A percentile compares a stretch with the other conserved stretches of the same genome.
phyloP scores from a whole-genome alignment of 2,888 invertebrate species.

The Noctuana brunneofusca region DNA sequence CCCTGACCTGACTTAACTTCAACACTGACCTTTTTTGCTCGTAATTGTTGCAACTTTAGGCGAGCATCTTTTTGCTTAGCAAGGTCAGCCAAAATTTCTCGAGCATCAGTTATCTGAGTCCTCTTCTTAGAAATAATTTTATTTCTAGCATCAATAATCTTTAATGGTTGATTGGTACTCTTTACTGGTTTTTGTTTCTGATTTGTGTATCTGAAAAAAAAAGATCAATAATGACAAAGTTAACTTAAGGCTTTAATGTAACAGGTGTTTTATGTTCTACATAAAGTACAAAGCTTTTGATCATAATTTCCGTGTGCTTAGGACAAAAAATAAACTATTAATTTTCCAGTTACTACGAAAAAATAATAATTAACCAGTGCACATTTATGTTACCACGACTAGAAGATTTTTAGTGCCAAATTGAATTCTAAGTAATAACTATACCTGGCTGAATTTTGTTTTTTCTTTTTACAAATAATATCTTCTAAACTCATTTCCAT shows the following conservation, averaged over 20 bases:
- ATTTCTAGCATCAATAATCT: slow-evolving; percentile 86
- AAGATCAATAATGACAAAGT: neutral
- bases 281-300: too few relatives aligned
- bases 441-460: slow-evolving; percentile 55
- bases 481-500: slow-evolving; percentile 78
- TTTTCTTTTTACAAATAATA: slow-evolving; percentile 72
- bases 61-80: slow-evolving; percentile 90
- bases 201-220: slow-evolving; percentile 41
- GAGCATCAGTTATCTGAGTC: slow-evolving; percentile 89
- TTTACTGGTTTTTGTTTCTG: slow-evolving; percentile 43
- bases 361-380: too few relatives aligned
- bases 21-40: slow-evolving; percentile 69
- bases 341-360: too few relatives aligned
- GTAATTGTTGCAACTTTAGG: slow-evolving; percentile 86
- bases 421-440: neutral
- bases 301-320: too few relatives aligned
- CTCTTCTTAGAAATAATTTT: slow-evolving; percentile 91
- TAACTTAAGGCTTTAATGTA: neutral
- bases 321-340: too few relatives aligned
- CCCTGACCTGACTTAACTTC: too few relatives aligned
- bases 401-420: too few relatives aligned
- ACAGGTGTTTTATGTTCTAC: neutral
- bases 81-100: slow-evolving; percentile 90
- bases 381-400: too few relatives aligned
- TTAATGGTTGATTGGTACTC: too few relatives aligned